Evolutionary conservation across 2,113 vertebrate species (phyloP).

Genomic region (Athene cunicularia): DNA sequence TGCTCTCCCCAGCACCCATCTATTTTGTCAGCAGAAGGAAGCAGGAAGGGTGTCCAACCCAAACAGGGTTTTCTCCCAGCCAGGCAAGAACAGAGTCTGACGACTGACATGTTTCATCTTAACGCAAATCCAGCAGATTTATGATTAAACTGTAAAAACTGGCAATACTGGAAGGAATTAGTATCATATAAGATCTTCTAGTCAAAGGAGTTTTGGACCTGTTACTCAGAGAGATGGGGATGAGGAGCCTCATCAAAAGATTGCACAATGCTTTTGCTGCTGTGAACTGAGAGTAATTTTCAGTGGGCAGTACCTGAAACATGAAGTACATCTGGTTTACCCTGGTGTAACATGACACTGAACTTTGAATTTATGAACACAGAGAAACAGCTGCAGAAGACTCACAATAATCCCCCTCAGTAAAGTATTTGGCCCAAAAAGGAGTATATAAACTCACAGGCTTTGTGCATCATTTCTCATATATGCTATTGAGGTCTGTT

Average conservation of each 20-base stretch:
- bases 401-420: neutral
- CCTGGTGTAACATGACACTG: neutral
- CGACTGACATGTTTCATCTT: neutral
- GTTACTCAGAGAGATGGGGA: neutral
- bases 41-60: neutral
- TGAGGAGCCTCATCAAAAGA: neutral
- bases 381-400: constrained; percentile 54
- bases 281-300: neutral
- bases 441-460: constrained; percentile 13
- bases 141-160: neutral
- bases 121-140: neutral
- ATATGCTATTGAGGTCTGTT: neutral
- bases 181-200: neutral
- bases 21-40: neutral
- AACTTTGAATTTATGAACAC: constrained; percentile 17
- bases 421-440: constrained; percentile 13
- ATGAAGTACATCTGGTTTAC: neutral
- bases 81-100: neutral
- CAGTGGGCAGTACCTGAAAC: constrained; percentile 1
- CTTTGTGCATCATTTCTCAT: constrained; percentile 32
- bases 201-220: neutral
- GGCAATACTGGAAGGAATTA: neutral
- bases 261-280: neutral
- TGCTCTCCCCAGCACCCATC: neutral
- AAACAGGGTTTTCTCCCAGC: neutral